phyloP scores from a whole-genome alignment of 2,888 invertebrate species.

The Trichopoda pennipes region DNA sequence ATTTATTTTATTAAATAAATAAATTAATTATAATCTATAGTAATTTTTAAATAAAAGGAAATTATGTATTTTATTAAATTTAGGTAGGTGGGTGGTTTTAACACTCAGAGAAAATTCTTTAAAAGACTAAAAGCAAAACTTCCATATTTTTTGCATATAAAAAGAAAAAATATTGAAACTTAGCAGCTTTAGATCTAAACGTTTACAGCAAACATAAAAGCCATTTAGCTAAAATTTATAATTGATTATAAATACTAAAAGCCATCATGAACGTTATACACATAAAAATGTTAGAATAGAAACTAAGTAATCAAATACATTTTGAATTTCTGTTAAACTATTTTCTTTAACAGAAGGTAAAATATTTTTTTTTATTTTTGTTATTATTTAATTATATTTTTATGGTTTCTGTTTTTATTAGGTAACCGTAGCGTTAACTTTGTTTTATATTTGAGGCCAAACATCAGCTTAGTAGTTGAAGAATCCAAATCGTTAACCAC shows the following conservation, averaged over 20 bases:
- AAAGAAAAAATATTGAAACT: neutral
- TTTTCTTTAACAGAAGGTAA: neutral
- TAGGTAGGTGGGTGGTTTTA: conserved; percentile 35
- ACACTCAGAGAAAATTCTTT: conserved; percentile 17
- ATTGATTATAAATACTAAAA: conserved; percentile 57
- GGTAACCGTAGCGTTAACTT: conserved; percentile 57
- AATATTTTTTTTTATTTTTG: neutral
- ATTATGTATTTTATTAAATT: neutral
- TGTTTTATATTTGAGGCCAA: conserved; percentile 20
- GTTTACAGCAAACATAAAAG: neutral
- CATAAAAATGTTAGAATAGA: conserved; percentile 39
- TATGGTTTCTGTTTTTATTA: conserved; percentile 26
- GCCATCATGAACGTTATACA: conserved; percentile 55
- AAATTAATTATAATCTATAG: conserved; percentile 16
- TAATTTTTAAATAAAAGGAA: conserved; percentile 3
- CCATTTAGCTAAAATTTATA: conserved; percentile 44
- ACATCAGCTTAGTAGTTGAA: conserved; percentile 58
- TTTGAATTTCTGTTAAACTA: no score
- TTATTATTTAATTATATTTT: neutral
- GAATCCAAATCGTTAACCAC: conserved; percentile 72
- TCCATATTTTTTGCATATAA: neutral
- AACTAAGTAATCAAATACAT: conserved; percentile 3
- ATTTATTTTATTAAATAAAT: conserved; percentile 44
- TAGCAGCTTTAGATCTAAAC: no score
- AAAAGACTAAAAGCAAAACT: neutral